Evolutionary conservation across 2,797 vertebrate species (phyloP).

Genomic region (Hozukius guyotensis): DNA sequence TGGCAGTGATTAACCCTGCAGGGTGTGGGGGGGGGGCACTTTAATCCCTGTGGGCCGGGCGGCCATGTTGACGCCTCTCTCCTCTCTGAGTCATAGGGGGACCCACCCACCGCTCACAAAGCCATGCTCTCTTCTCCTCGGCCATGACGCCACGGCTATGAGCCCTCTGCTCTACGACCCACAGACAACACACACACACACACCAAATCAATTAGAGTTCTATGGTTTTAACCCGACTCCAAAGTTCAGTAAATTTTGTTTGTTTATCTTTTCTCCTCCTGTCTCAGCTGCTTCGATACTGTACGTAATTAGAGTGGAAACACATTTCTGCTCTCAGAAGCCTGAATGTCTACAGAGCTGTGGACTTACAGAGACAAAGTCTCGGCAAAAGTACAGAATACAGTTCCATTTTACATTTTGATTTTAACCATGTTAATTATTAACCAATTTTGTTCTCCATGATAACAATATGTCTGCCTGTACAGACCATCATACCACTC

Average conservation of each 20-base stretch:
- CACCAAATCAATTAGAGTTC: slow-evolving; percentile 83
- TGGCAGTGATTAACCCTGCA: slow-evolving; percentile 78
- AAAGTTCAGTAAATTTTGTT: slow-evolving; percentile 80
- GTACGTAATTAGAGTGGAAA: slow-evolving; percentile 74
- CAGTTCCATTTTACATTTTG: slow-evolving; percentile 12
- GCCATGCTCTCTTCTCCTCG: slow-evolving; percentile 77
- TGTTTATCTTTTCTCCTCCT: slow-evolving; percentile 81
- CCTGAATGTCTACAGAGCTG: slow-evolving; percentile 16
- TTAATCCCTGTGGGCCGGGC: slow-evolving; percentile 63
- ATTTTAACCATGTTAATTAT: slow-evolving; percentile 22
- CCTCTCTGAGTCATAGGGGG: slow-evolving; percentile 79
- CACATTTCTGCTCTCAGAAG: slow-evolving; percentile 29
- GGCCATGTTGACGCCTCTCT: slow-evolving; percentile 76
- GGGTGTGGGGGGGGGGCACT: slow-evolving; percentile 56
- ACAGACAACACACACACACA: slow-evolving; percentile 63
- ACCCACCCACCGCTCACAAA: slow-evolving; percentile 78
- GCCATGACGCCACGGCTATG: slow-evolving; percentile 73
- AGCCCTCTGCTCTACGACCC: slow-evolving; percentile 77
- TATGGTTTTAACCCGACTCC: slow-evolving; percentile 78
- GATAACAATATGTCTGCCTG: not conserved
- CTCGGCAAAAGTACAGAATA: not conserved
- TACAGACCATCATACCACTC: not conserved
- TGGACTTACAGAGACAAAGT: not conserved
- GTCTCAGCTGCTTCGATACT: slow-evolving; percentile 78
- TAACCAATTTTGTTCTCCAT: not conserved